A percentile compares a stretch with the other conserved stretches of the same genome.
phyloP scores from a whole-genome alignment of 1,140 invertebrate genomes.

The Heliothis subflexa region DNA sequence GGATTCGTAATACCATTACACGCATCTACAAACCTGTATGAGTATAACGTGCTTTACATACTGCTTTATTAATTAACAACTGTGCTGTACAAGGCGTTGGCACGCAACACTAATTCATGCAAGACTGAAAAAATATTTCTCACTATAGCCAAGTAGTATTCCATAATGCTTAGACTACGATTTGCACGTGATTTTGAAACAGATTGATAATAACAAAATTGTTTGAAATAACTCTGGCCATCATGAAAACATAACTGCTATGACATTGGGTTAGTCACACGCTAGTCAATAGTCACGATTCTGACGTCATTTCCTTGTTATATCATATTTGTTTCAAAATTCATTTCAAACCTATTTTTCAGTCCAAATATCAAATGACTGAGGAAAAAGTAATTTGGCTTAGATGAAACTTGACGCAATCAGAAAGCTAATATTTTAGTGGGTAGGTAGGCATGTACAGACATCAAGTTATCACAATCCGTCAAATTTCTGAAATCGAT shows the following conservation, averaged over 20 bases:
- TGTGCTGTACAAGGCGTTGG: not conserved
- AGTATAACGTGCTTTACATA: constrained; percentile 19
- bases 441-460: not conserved
- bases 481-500: no score
- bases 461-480: no score
- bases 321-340: constrained; percentile 18
- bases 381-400: not conserved
- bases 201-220: constrained; percentile 10
- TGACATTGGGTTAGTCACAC: constrained; percentile 43
- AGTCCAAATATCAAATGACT: not conserved
- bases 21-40: constrained; percentile 34
- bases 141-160: not conserved
- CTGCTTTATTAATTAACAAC: constrained; percentile 25
- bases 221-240: constrained; percentile 14
- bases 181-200: constrained; percentile 21
- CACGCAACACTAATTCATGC: constrained; percentile 1
- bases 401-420: constrained; percentile 10
- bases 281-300: constrained; percentile 22
- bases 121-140: not conserved
- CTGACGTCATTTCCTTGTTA: constrained; percentile 45
- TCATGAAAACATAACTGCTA: not conserved
- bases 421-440: not conserved
- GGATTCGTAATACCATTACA: constrained; percentile 32
- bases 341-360: not conserved
- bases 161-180: not conserved